Evolutionary conservation across 2,113 vertebrate genomes (phyloP).

Genomic region (pig (Sus scrofa)): T2T-Sscrofa CM000818.6:131817001-131817500

Average conservation of each 20-base stretch:
- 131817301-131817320: neutral
- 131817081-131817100: slow-evolving; percentile 67
- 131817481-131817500: rapidly evolving
- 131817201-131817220: slow-evolving; percentile 20
- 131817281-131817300: too few species aligned
- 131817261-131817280: too few species aligned
- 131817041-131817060: slow-evolving; percentile 51
- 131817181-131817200: slow-evolving; percentile 51
- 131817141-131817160: slow-evolving; percentile 58
- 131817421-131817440: too few species aligned
- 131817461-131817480: too few species aligned
- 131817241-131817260: neutral
- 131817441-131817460: neutral
- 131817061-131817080: slow-evolving; percentile 58
- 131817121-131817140: slow-evolving; percentile 70
- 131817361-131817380: rapidly evolving
- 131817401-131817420: neutral
- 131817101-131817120: slow-evolving; percentile 25
- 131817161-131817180: slow-evolving; percentile 41
- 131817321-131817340: rapidly evolving
- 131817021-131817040: neutral
- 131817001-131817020: neutral
- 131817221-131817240: neutral
- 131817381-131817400: neutral
- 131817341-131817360: neutral